A percentile compares a stretch with the other conserved stretches of the same genome.
These are phyloP conservation scores for Menidia menidia DNA, from an alignment of 2,797 vertebrate species.

Conservation along the genomic window DNA sequence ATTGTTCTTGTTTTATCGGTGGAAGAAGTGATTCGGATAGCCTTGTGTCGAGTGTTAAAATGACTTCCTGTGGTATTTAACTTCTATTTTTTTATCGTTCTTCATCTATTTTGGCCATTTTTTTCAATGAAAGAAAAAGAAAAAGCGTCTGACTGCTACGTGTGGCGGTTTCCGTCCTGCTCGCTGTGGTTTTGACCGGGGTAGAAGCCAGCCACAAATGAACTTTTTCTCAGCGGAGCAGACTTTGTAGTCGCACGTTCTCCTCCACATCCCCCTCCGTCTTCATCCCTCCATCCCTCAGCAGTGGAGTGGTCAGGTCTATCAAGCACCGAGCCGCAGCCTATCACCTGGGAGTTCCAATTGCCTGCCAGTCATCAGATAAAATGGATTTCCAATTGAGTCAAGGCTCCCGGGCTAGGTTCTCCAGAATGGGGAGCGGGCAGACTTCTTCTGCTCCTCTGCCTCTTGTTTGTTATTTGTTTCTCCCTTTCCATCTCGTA, in stretches of 20 bases:
- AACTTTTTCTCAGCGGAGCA: slow-evolving; percentile 37
- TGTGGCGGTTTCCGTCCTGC: background rate
- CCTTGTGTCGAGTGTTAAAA: no score
- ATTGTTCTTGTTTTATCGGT: no score
- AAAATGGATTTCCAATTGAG: slow-evolving; percentile 77
- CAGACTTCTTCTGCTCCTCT: slow-evolving; percentile 52
- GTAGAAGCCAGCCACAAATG: slow-evolving; percentile 25
- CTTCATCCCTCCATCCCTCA: slow-evolving; percentile 59
- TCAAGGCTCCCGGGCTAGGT: slow-evolving; percentile 63
- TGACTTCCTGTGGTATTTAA: no score
- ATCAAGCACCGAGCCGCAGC: slow-evolving; percentile 62
- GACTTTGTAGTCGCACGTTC: slow-evolving; percentile 31
- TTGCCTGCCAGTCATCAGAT: slow-evolving; percentile 76
- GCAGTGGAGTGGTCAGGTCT: slow-evolving; percentile 72
- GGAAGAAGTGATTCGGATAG: no score
- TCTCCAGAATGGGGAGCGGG: slow-evolving; percentile 53
- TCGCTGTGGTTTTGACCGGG: slow-evolving; percentile 9
- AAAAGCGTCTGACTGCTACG: background rate
- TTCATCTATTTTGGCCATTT: no score
- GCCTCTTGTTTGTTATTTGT: slow-evolving; percentile 55
- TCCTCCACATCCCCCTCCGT: slow-evolving; percentile 40
- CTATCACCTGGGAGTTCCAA: slow-evolving; percentile 71
- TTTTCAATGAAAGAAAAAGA: no score
- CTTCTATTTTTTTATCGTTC: no score
- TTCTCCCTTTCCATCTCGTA: slow-evolving; percentile 47